These are phyloP conservation scores for Cephalotes varians DNA, from an alignment of 2,888 invertebrate species.

Conservation along the genomic window DNA sequence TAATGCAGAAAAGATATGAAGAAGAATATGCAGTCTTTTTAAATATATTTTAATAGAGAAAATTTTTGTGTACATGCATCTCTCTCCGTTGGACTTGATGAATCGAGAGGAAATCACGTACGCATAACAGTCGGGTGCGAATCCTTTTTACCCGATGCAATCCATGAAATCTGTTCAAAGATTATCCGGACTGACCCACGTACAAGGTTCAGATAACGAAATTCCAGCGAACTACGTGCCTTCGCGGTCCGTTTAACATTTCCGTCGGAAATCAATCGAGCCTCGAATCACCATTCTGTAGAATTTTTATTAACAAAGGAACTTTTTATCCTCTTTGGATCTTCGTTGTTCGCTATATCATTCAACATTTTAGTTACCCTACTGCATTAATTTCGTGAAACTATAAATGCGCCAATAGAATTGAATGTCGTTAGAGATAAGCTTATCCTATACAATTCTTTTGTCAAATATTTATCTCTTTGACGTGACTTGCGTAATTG, in stretches of 20 bases:
- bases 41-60: neutral
- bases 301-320: slow-evolving; percentile 38
- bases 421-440: neutral
- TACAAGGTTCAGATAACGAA: slow-evolving; percentile 41
- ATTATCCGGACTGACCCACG: slow-evolving; percentile 35
- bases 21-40: neutral
- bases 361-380: neutral
- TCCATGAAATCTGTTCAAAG: slow-evolving; percentile 34
- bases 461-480: neutral
- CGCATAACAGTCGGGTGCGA: slow-evolving; percentile 9
- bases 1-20: neutral
- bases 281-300: neutral
- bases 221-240: slow-evolving; percentile 33
- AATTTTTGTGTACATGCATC: neutral
- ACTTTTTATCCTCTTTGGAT: neutral
- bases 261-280: slow-evolving; percentile 29
- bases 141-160: slow-evolving; percentile 16
- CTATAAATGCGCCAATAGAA: neutral
- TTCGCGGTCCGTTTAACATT: slow-evolving; percentile 46
- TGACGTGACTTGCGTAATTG: neutral
- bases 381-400: slow-evolving; percentile 12
- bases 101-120: slow-evolving; percentile 22
- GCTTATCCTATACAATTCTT: neutral
- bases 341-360: neutral
- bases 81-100: neutral